Conservation (phyloP, 2,113 vertebrate genomes). For the Oreochromis niloticus region DNA sequence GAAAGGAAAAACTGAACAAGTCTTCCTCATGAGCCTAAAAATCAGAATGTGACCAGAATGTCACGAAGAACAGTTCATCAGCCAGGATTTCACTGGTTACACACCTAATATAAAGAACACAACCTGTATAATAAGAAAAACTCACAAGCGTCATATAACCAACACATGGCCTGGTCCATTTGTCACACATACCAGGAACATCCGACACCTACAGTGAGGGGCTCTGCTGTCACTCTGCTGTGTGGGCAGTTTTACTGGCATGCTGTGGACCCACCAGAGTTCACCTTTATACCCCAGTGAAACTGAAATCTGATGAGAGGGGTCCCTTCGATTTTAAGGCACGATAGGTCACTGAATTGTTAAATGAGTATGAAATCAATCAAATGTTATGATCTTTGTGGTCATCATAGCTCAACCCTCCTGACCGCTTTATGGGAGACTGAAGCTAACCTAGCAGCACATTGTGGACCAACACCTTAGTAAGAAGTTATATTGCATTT, state of each 20-base stretch:
- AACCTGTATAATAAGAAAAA: neutral
- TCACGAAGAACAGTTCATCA: neutral
- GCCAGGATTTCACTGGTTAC: neutral
- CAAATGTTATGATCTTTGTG: neutral
- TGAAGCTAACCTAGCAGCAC: neutral
- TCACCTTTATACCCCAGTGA: neutral
- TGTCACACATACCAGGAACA: neutral
- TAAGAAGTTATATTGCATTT: neutral
- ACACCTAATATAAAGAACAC: neutral
- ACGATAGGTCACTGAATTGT: neutral
- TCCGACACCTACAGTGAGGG: neutral
- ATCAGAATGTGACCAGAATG: neutral
- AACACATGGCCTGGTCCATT: neutral
- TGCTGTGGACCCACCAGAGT: neutral
- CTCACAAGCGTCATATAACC: neutral
- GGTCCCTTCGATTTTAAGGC: neutral
- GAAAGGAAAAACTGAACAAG: neutral
- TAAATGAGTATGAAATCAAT: neutral
- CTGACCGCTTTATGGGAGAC: neutral
- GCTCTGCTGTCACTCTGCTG: neutral
- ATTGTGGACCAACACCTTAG: neutral
- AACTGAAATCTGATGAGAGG: neutral
- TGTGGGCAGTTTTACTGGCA: neutral
- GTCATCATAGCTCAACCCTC: neutral
- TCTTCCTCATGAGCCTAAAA: neutral